Conservation (phyloP, 2,797 vertebrate genomes). For the Adrianichthys oophorus region DNA sequence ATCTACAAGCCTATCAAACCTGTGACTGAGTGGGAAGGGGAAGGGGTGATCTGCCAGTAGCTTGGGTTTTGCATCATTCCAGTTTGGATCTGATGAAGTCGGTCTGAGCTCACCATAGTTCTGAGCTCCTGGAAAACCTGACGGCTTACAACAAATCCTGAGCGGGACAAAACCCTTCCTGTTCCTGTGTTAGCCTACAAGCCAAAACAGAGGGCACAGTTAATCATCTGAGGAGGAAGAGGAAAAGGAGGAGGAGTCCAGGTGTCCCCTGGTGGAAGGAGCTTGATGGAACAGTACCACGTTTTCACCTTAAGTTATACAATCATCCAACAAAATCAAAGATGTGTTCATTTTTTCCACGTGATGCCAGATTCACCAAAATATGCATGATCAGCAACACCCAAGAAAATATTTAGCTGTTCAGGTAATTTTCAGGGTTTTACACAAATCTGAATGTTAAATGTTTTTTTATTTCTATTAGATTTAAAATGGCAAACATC, state of each 20-base stretch:
- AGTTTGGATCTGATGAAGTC: conserved; percentile 57
- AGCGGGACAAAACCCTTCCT: conserved; percentile 75
- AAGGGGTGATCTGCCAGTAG: conserved; percentile 60
- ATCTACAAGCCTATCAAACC: conserved; percentile 19
- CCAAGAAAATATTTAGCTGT: too few relatives aligned
- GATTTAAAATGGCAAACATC: too few relatives aligned
- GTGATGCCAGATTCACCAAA: conserved; percentile 22
- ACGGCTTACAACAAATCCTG: conserved; percentile 78
- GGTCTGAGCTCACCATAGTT: conserved; percentile 82
- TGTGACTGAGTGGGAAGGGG: conserved; percentile 11
- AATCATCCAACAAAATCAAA: background rate
- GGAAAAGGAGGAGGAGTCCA: conserved; percentile 8
- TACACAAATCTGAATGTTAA: too few relatives aligned
- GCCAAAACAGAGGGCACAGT: conserved; percentile 75
- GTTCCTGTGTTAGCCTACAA: conserved; percentile 80
- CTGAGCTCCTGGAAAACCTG: conserved; percentile 80
- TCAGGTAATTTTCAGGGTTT: too few relatives aligned
- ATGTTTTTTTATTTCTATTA: too few relatives aligned
- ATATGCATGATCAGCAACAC: too few relatives aligned
- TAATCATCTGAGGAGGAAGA: conserved; percentile 35
- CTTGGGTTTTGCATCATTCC: conserved; percentile 68
- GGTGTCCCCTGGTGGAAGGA: conserved; percentile 13
- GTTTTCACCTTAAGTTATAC: conserved; percentile 5
- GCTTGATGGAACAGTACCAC: conserved; percentile 8
- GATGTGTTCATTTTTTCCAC: conserved; percentile 2